phyloP scores from a whole-genome alignment of 1,140 invertebrate genomes.

The Philaenus spumarius region DNA sequence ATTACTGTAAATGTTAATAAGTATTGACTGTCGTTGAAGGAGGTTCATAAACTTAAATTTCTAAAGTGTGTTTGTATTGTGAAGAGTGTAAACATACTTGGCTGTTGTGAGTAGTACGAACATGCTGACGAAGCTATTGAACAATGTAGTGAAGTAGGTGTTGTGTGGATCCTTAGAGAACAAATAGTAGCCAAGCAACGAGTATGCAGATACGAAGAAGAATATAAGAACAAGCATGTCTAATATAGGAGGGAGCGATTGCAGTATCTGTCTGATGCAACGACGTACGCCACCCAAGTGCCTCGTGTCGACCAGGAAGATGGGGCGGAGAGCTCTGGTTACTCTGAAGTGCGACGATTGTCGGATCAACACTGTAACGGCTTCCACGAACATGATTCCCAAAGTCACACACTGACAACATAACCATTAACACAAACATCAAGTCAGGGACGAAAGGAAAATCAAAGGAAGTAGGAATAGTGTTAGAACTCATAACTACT shows the following conservation, averaged over 20 bases:
- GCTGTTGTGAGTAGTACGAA: conserved; percentile 87
- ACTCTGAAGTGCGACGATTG: conserved; percentile 83
- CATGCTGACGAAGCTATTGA: conserved; percentile 80
- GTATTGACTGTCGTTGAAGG: no score
- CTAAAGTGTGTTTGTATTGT: no score
- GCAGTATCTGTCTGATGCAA: conserved; percentile 69
- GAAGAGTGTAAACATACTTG: conserved; percentile 58
- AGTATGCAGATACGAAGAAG: conserved; percentile 82
- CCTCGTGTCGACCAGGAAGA: conserved; percentile 82
- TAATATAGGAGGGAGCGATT: conserved; percentile 80
- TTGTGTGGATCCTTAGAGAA: conserved; percentile 66
- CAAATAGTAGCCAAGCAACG: conserved; percentile 74
- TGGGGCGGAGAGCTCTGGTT: conserved; percentile 78
- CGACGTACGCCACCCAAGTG: conserved; percentile 68
- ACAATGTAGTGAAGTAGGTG: conserved; percentile 68
- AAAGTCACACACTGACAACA: conserved; percentile 60
- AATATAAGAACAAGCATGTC: conserved; percentile 81
- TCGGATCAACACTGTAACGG: conserved; percentile 69
- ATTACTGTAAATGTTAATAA: no score
- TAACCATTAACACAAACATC: background rate
- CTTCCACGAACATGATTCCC: conserved; percentile 78
- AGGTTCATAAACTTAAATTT: no score
- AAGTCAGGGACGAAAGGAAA: no score
- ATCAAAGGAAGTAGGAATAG: no score
- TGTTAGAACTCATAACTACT: no score